Base-by-base conservation (phyloP, 2,797 vertebrate genomes). In the Danio aesculapii region DNA sequence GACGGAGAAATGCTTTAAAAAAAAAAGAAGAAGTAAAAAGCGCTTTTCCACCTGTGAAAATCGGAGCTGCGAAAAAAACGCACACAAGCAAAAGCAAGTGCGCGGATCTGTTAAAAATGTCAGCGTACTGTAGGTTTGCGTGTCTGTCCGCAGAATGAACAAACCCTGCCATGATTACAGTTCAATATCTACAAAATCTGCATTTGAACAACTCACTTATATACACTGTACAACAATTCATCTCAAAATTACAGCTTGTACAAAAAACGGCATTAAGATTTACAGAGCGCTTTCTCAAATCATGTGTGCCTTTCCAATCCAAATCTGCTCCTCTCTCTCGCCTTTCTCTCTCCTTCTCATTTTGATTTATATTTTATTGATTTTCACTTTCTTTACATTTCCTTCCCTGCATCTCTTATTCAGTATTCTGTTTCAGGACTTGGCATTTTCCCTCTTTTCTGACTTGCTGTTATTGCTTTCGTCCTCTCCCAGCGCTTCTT, bases 141-240 rank as follows among this genome's bases (percentile, higher is more conserved):
- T 77, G 47, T 53, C 53, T 63, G 63, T 47, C 52, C 41, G 11
- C 72, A 66, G 72, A 70, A 59, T 52, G 55, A 67, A 55, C 70
- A 62, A 82, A 63, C 76, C 76, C 81, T 79, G 76, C 71, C 71
- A 92, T 91, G 91, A 93, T 92, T 92, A 91, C 90, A 93, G 93
- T 95, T 92, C 90, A 93, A 90, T 96, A 97, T 96, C 94, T 96
- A 97, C 95, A 98, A 96, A 96, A 95, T 92, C 92, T 91, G 91
- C 90, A 95, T 92, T 94, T 91, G 90, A 96, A 95, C 92, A 95
- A 90, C 92, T 87, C 90, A 88, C 77, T 75, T 97, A 96, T 98
- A 90, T 97, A 97, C 96, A 98, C 91, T 95, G 94, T 97, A 97
- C 95, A 96, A 96, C 92, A 95, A 67, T 8, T 66, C 7, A 58